Evolutionary conservation across 2,888 invertebrate species (phyloP).

Genomic region (Halictus quadricinctus): DNA sequence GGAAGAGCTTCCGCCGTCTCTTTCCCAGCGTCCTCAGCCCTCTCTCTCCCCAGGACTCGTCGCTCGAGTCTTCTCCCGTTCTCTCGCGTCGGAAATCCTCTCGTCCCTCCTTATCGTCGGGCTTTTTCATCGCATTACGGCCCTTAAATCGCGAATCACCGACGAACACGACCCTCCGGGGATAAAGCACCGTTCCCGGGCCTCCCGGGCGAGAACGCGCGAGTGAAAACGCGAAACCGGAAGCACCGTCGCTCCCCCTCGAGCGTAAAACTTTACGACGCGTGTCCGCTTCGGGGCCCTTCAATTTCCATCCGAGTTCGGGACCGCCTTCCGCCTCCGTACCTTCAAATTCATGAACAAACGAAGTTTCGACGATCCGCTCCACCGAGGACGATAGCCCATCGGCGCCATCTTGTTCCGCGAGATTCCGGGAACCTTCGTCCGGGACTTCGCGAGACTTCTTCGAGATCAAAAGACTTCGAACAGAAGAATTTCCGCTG

Average conservation of each 20-base stretch:
- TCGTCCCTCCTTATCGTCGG: neutral
- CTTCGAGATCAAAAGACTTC: neutral
- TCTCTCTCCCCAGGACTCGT: neutral
- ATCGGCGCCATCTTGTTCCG: neutral
- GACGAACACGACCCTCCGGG: neutral
- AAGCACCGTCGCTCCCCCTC: slow-evolving; percentile 17
- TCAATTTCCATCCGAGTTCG: slow-evolving; percentile 26
- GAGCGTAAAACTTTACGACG: slow-evolving; percentile 50
- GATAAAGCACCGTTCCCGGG: slow-evolving; percentile 12
- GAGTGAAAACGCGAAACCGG: neutral
- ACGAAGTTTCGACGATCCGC: neutral
- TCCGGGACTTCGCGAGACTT: neutral
- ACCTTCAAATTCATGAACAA: slow-evolving; percentile 13
- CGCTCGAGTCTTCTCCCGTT: neutral
- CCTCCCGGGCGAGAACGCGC: slow-evolving; percentile 21
- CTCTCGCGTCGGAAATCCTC: neutral
- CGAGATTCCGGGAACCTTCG: neutral
- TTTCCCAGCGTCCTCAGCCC: neutral
- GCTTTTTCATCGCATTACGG: neutral
- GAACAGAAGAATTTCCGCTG: neutral
- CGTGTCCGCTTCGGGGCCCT: slow-evolving; percentile 19
- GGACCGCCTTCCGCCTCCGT: slow-evolving; percentile 21
- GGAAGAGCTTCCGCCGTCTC: neutral
- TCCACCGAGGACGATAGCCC: neutral
- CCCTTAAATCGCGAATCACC: slow-evolving; percentile 11